Evolutionary conservation across 2,888 invertebrate species (phyloP), one percentile per base, ranked within the genome.

Genomic region (Melinopterus prodromus): DNA sequence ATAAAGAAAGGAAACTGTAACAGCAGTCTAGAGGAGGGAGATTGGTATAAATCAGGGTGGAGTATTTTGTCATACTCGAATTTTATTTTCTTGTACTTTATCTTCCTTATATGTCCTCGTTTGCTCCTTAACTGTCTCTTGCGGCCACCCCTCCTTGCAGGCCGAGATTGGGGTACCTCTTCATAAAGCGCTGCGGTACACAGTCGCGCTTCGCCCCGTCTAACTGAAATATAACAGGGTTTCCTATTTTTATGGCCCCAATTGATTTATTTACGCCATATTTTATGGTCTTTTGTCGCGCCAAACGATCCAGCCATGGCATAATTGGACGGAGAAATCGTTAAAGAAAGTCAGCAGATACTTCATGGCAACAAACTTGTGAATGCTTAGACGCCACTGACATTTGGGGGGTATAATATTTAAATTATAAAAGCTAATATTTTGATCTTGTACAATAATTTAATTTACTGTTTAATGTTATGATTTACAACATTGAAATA

Each of bases 41-140:
- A 76, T 77, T 69, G 81, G 81, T 80, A 86, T 87, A 86, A 86
- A 87, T 87, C 86, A 86, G 84, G 83, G 86, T 85, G 53, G 84
- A 85, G 83, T 85, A 83, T 87, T 88, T 87, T 87, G 87, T 88
- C 88, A 88, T 87, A 84, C 87, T 87, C 87, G 84, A 85, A 88
- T 88, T 89, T 88, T 88, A 88, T 88, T 88, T 88, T 86, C 84
- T 82, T 84, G 86, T 85, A 85, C 87, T 89, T 89, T 88, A 88
- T 89, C 89, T 87, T 88, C 86, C 86, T 87, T 87, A 86, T 86
- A 84, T 87, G 87, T 87, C 87, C 85, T 87, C 87, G 87, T 87
- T 86, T 87, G 84, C 84, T 83, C 82, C 85, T 85, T 85, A 84
- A 84, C 85, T 83, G 83, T 83, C 80, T 79, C 82, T 70, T 70